Evolutionary conservation across 2,797 vertebrate genomes (phyloP), one percentile per base, ranked within the genome.

Genomic region (Sebastes aleutianus): DNA sequence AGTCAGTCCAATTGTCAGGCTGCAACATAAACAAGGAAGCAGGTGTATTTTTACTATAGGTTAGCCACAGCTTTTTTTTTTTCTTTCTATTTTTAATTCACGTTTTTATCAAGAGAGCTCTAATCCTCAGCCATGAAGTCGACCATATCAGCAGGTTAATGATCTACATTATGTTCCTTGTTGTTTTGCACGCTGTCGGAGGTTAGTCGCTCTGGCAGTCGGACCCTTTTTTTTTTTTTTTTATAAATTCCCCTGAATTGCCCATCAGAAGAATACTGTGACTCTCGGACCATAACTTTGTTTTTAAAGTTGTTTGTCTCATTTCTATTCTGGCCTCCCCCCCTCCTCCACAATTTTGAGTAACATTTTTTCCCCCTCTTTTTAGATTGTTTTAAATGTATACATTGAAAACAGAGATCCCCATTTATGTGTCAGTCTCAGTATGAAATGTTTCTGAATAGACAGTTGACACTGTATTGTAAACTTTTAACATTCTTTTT

Each of bases 401-500:
- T 82, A 61, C 61, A 86, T 83, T 83, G 74, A 88, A 86, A 86
- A 74, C 85, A 89, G 81, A 85, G 79, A 77, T 83, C 78, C 81
- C 81, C 74, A 39, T 88, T 88, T 87, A 74, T 75, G 76, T 89
- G 89, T 88, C 84, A 71, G 85, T 92, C 85, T 93, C 76, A 34
- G 72, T 87, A 91, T 90, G 82, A 94, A 92, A 93, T 95, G 91
- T 94, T 93, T 88, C 88, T 79, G 47, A 86, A 86, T 80, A 89
- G 91, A 85, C 91, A 89, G 88, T 89, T 93, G 92, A 94, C 88
- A 79, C 91, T 95, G 93, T 95, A 93, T 94, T 93, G 94, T 95
- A 92, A 93, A 94, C 93, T 96, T 96, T 96, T 96, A 96, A 95
- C 93, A 91, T 95, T 95, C 91, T 94, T 95, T 94, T 96, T 94